phyloP scores from a whole-genome alignment of 2,113 vertebrate genomes.

The Lepus europaeus region DNA sequence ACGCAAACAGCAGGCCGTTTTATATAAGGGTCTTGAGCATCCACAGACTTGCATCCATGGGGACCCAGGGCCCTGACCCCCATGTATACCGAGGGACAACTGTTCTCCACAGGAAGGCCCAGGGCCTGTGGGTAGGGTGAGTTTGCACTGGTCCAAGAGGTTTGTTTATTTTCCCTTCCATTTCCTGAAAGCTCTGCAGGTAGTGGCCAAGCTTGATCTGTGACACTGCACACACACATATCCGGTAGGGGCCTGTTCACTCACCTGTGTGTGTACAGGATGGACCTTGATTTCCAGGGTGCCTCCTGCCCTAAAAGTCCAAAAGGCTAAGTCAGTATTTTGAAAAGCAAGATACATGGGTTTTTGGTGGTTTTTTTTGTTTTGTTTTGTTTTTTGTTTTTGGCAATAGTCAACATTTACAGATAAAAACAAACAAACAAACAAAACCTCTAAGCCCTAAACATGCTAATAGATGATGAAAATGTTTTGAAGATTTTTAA shows the following conservation, averaged over 20 bases:
- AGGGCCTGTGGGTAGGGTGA: accelerated
- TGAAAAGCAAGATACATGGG: not conserved
- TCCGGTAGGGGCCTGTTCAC: not conserved
- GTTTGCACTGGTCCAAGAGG: not conserved
- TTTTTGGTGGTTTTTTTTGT: too few species aligned
- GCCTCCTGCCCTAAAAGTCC: not conserved
- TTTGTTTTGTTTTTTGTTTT: not conserved
- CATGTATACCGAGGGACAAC: too few species aligned
- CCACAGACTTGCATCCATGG: too few species aligned
- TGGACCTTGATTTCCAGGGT: not conserved
- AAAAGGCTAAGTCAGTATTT: not conserved
- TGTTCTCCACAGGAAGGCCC: not conserved
- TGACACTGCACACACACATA: not conserved
- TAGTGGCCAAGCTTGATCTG: not conserved
- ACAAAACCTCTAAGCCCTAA: not conserved
- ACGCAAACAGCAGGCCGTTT: too few species aligned
- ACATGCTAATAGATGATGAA: not conserved
- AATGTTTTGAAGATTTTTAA: conserved; percentile 29
- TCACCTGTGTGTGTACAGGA: not conserved
- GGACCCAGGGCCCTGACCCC: too few species aligned
- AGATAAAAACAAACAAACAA: not conserved
- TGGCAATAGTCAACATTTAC: not conserved
- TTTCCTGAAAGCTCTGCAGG: not conserved
- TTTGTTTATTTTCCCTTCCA: not conserved
- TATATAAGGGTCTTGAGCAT: too few species aligned